A percentile compares a stretch with the other conserved stretches of the same genome.
Conservation (phyloP, 1,140 invertebrate species). For the Rhopalosiphum padi region DNA sequence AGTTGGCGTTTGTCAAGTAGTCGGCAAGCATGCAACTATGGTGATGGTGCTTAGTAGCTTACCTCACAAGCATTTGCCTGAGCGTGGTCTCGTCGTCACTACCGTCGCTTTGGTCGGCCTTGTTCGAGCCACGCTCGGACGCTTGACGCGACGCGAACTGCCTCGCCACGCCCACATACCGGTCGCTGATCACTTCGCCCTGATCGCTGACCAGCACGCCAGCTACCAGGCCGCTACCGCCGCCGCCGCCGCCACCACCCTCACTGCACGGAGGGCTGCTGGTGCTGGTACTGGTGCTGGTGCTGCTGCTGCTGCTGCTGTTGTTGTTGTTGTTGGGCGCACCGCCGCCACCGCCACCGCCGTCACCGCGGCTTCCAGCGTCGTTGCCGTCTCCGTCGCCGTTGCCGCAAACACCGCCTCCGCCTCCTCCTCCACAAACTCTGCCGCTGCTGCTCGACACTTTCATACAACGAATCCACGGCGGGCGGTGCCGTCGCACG, state of each 20-base stretch:
- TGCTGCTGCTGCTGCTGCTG: constrained; percentile 74
- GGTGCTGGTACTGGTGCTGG: constrained; percentile 67
- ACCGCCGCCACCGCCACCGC: constrained; percentile 70
- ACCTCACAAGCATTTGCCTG: constrained; percentile 86
- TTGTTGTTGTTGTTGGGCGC: constrained; percentile 71
- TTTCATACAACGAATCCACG: constrained; percentile 59
- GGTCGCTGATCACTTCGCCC: constrained; percentile 57
- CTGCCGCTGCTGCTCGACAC: constrained; percentile 60
- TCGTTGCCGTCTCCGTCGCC: constrained; percentile 58
- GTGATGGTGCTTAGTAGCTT: constrained; percentile 62
- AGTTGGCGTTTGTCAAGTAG: constrained; percentile 30
- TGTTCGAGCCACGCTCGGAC: constrained; percentile 58
- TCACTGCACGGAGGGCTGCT: constrained; percentile 63
- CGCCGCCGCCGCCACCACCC: constrained; percentile 87
- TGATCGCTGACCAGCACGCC: constrained; percentile 56
- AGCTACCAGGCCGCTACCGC: constrained; percentile 62
- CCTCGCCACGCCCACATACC: constrained; percentile 54
- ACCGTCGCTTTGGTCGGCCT: constrained; percentile 59
- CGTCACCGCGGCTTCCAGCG: constrained; percentile 77
- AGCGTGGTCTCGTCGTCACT: constrained; percentile 81
- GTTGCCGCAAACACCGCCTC: constrained; percentile 66
- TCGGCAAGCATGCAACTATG: constrained; percentile 49
- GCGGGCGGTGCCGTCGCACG: constrained; percentile 57
- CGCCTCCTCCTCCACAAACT: constrained; percentile 62
- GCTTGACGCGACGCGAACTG: constrained; percentile 52